phyloP scores from a whole-genome alignment of 2,888 invertebrate species.

The Diploptera punctata region DNA sequence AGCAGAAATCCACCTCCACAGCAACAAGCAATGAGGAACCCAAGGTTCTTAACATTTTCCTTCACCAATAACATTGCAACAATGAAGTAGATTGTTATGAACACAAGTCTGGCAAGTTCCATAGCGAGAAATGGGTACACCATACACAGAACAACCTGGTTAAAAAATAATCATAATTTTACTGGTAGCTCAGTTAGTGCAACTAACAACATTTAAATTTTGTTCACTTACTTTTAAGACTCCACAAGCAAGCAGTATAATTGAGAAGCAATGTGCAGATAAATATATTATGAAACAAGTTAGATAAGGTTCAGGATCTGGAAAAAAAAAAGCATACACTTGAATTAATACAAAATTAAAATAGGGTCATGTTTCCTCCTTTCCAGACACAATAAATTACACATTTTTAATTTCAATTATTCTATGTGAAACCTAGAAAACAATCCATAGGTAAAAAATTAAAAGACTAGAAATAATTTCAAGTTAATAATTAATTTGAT shows the following conservation, averaged over 20 bases:
- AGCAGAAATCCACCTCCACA: constrained; percentile 44
- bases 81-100: constrained; percentile 38
- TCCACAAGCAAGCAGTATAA: constrained; percentile 43
- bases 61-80: constrained; percentile 44
- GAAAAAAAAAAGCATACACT: constrained; percentile 33
- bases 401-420: too few relatives aligned
- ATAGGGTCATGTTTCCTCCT: too few relatives aligned
- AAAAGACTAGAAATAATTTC: too few relatives aligned
- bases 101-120: constrained; percentile 42
- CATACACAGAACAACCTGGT: constrained; percentile 11
- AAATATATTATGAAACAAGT: constrained; percentile 34
- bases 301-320: constrained; percentile 42
- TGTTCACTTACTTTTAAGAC: constrained; percentile 42
- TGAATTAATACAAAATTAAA: too few relatives aligned
- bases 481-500: too few relatives aligned
- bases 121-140: constrained; percentile 44
- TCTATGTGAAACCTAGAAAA: too few relatives aligned
- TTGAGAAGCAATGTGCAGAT: constrained; percentile 38
- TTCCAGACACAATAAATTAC: too few relatives aligned
- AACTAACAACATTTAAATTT: too few relatives aligned
- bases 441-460: too few relatives aligned
- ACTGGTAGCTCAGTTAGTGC: too few relatives aligned
- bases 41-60: constrained; percentile 44
- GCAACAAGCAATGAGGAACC: constrained; percentile 42
- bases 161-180: neutral